A percentile compares a stretch with the other conserved stretches of the same genome.
These are phyloP conservation scores for Sebastes itinus DNA, from an alignment of 2,797 vertebrate genomes.

Conservation along the genomic window DNA sequence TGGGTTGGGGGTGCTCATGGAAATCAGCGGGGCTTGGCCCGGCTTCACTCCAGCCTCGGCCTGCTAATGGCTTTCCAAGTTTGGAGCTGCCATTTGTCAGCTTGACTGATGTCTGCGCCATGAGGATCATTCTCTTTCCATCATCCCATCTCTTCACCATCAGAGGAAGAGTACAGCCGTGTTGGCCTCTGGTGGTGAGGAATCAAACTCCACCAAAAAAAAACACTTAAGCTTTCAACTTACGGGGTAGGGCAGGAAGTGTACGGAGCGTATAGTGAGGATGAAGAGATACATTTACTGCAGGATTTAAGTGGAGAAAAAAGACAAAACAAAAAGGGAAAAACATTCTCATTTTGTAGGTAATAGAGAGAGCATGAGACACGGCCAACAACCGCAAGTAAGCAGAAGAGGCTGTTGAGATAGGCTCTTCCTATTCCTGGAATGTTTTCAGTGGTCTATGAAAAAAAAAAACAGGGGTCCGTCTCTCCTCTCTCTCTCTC, in stretches of 20 bases:
- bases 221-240: conserved; percentile 11
- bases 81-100: conserved; percentile 62
- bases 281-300: background rate
- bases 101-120: conserved; percentile 65
- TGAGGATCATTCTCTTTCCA: conserved; percentile 60
- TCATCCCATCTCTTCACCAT: conserved; percentile 54
- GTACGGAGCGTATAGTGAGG: background rate
- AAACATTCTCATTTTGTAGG: conserved; percentile 11
- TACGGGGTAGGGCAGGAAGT: background rate
- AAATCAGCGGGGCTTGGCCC: conserved; percentile 58
- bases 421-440: conserved; percentile 28
- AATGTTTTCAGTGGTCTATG: conserved; percentile 30
- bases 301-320: background rate
- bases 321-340: background rate
- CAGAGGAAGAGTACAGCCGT: conserved; percentile 50
- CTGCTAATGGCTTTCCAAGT: conserved; percentile 67
- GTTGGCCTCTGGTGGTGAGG: conserved; percentile 11
- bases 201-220: conserved; percentile 10
- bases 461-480: background rate
- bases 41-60: conserved; percentile 41
- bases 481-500: conserved; percentile 19
- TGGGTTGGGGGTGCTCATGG: conserved; percentile 19
- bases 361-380: conserved; percentile 22
- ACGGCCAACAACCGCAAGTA: conserved; percentile 18
- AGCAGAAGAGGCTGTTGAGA: conserved; percentile 39